Percentiles rank a stretch among this genome's conserved stretches.
phyloP scores from a whole-genome alignment of 2,888 invertebrate genomes.

The Boloria selene region DNA sequence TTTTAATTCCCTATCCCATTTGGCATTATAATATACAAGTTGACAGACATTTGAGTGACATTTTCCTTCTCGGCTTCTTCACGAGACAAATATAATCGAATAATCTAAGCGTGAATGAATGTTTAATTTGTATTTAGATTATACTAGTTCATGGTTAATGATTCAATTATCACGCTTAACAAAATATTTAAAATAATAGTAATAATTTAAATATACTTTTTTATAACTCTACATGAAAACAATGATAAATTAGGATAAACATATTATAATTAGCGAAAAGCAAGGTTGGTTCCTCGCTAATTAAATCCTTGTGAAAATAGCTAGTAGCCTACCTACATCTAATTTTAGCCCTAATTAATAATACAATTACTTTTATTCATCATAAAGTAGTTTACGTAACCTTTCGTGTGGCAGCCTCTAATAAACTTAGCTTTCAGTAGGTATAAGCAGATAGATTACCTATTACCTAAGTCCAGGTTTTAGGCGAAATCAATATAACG shows the following conservation, averaged over 20 bases:
- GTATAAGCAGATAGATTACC: conserved; percentile 13
- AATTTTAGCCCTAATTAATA: neutral
- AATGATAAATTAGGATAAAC: neutral
- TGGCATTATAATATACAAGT: conserved; percentile 25
- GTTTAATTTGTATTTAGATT: conserved; percentile 27
- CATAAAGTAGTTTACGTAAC: neutral
- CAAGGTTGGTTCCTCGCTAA: too few species aligned
- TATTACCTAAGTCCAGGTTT: conserved; percentile 20
- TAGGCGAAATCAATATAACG: conserved; percentile 22
- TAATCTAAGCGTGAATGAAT: conserved; percentile 19
- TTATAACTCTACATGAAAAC: neutral
- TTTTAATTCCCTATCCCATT: conserved; percentile 17
- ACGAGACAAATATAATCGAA: conserved; percentile 18
- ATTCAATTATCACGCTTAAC: conserved; percentile 7
- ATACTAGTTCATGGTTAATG: conserved; percentile 19
- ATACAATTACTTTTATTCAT: neutral
- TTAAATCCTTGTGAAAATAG: too few species aligned
- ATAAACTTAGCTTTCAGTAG: conserved; percentile 17
- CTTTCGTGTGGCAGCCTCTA: conserved; percentile 15
- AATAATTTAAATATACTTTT: neutral
- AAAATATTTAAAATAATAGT: conserved; percentile 6
- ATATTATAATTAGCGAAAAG: too few species aligned
- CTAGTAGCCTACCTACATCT: too few species aligned
- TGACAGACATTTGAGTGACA: conserved; percentile 32
- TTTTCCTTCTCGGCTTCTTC: conserved; percentile 12